Percentiles rank a stretch among this genome's conserved stretches.
Conservation (phyloP, 2,888 invertebrate species). For the Ormyrus thymus region DNA sequence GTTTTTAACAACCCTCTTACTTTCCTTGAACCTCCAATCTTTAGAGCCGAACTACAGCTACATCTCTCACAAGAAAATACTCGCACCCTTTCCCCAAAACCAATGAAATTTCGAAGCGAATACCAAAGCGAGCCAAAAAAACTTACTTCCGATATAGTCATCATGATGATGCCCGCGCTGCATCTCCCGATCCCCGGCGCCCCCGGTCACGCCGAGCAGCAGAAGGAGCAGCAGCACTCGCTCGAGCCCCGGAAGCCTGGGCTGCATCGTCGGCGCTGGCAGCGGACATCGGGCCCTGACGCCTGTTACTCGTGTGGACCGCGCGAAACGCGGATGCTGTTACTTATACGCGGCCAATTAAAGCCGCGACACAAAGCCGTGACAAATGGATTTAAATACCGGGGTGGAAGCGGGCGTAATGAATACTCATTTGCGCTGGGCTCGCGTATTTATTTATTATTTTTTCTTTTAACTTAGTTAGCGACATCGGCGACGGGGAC, state of each 20-base stretch:
- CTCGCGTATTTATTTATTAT: too few relatives aligned
- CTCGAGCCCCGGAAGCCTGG: conserved; percentile 6
- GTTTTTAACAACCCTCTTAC: too few relatives aligned
- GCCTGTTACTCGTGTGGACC: neutral
- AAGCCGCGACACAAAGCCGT: conserved; percentile 55
- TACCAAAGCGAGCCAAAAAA: neutral
- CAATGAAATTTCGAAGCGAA: too few relatives aligned
- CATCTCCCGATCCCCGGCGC: neutral
- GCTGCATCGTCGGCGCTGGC: neutral
- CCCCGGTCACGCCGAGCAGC: neutral
- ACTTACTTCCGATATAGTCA: conserved; percentile 61
- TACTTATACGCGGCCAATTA: conserved; percentile 40
- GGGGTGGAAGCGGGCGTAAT: conserved; percentile 21
- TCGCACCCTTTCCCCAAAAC: too few relatives aligned
- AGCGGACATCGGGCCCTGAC: conserved; percentile 8
- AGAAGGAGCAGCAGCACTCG: neutral
- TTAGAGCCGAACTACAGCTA: too few relatives aligned
- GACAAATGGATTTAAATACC: conserved; percentile 63
- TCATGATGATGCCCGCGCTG: neutral
- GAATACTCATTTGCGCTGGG: too few relatives aligned
- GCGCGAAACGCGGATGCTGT: neutral
- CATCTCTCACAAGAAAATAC: too few relatives aligned
- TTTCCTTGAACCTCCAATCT: too few relatives aligned
- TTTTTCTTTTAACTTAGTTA: neutral
- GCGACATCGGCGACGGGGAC: neutral